phyloP scores from a whole-genome alignment of 2,797 vertebrate species.

The Nyctalus aviator region DNA sequence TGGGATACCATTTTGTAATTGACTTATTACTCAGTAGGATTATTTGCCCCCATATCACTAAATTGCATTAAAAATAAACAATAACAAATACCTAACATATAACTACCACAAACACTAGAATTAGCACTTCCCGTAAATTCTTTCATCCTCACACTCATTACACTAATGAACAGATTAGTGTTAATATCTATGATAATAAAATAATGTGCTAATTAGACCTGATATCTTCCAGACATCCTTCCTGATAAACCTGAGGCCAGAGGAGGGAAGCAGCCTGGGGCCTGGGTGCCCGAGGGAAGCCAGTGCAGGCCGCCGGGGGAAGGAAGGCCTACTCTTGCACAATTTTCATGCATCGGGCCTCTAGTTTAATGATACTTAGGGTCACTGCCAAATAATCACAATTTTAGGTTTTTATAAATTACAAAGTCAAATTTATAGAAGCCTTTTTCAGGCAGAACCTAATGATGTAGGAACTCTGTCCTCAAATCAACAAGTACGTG shows the following conservation, averaged over 20 bases:
- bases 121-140: neutral
- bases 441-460: constrained; percentile 8
- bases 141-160: neutral
- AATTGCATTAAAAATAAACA: constrained; percentile 50
- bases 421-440: constrained; percentile 39
- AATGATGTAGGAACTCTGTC: neutral
- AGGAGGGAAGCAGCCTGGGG: no score
- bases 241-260: no score
- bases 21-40: neutral
- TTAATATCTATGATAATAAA: neutral
- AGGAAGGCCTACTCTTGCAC: no score
- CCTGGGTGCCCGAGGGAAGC: no score
- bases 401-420: neutral
- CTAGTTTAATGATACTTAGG: neutral
- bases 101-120: neutral
- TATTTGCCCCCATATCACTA: neutral
- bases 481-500: neutral
- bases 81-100: neutral
- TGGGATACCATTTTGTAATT: neutral
- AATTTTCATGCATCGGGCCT: no score
- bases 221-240: no score
- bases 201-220: no score
- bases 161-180: neutral
- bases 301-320: no score
- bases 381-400: constrained; percentile 14